Evolutionary conservation across 1,140 invertebrate genomes (phyloP).

Genomic region (Lepidurus packardi): DNA sequence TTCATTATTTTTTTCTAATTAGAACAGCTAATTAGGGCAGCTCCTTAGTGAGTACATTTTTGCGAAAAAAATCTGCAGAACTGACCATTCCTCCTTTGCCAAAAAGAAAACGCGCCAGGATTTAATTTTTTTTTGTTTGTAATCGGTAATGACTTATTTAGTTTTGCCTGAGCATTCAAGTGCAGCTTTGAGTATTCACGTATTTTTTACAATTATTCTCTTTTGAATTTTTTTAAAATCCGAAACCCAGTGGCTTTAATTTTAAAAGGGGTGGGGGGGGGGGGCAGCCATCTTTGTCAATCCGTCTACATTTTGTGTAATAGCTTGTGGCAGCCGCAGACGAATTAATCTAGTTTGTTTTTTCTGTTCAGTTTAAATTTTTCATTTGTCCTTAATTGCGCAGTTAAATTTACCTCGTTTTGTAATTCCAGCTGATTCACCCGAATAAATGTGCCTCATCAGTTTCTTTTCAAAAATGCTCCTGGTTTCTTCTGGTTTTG

Average conservation of each 20-base stretch:
- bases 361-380: not conserved
- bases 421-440: not conserved
- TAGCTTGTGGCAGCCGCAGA: not conserved
- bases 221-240: too few relatives aligned
- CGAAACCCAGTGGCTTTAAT: conserved; percentile 1
- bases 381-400: not conserved
- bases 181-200: too few relatives aligned
- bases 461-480: not conserved
- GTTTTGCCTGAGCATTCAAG: too few relatives aligned
- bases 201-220: too few relatives aligned
- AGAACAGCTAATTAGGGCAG: conserved; percentile 21
- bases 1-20: not conserved
- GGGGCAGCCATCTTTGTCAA: not conserved
- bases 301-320: not conserved
- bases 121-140: not conserved
- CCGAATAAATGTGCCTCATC: conserved; percentile 21
- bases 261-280: not conserved
- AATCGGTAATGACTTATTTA: not conserved
- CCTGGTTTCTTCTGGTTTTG: not conserved
- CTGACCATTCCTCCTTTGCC: conserved; percentile 18
- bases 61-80: conserved; percentile 2
- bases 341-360: not conserved
- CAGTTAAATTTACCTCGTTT: not conserved
- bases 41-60: conserved; percentile 1
- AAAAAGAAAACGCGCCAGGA: conserved; percentile 3